Percentiles rank a stretch among this genome's conserved stretches.
Conservation (phyloP, 2,797 vertebrate genomes). For the Scomberomorus guttatus region DNA sequence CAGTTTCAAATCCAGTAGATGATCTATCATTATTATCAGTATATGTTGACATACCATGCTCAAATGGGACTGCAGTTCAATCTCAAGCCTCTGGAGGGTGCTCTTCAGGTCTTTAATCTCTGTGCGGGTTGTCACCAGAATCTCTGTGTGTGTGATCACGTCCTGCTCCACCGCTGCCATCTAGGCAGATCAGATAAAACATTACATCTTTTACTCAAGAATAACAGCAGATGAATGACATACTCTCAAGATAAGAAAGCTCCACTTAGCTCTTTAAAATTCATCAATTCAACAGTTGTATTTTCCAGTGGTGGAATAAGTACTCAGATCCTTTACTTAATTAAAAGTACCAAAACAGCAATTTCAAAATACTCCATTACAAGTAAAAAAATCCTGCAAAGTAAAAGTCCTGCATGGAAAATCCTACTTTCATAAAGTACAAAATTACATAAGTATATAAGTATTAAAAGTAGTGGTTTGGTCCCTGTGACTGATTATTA, state of each 20-base stretch:
- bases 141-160: constrained; percentile 70
- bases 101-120: constrained; percentile 82
- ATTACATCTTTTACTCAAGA: neutral
- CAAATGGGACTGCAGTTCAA: constrained; percentile 80
- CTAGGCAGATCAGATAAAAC: constrained; percentile 60
- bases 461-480: no score
- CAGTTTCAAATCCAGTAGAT: neutral
- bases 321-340: no score
- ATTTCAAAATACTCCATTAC: no score
- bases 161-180: constrained; percentile 72
- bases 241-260: neutral
- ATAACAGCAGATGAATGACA: neutral
- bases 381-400: no score
- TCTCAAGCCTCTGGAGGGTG: constrained; percentile 80
- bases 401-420: no score
- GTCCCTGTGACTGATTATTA: neutral
- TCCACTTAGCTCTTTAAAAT: neutral
- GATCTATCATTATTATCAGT: neutral
- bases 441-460: no score
- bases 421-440: no score
- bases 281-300: no score
- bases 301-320: no score
- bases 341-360: no score
- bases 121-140: constrained; percentile 59
- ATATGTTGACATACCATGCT: constrained; percentile 78